Evolutionary conservation across 2,888 invertebrate species (phyloP), one percentile per base, ranked within the genome.

Genomic region (Uloborus plumipes): DNA sequence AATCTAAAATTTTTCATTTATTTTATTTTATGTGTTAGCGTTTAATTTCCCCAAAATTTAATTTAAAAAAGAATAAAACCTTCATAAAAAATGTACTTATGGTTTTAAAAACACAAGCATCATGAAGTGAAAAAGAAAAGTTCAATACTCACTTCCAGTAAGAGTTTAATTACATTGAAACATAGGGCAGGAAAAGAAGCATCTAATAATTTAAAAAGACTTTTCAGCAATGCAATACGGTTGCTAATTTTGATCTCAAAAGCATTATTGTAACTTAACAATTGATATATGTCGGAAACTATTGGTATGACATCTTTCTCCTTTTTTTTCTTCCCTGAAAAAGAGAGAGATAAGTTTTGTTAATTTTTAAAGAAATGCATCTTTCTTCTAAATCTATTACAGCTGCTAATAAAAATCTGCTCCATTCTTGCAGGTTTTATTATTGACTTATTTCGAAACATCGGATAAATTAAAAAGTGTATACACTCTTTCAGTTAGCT

Each of bases 161-260:
- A 64, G 47, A 80, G 58, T 18, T 59, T 67, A 15, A 70, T 64
- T 22, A 64, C 58, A 26, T 74, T 49, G 15, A 80, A n/a, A 39
- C 74, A 74, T 20, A 80, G 51, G 20, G 20, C 39, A 14, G 74
- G 74, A 20, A 58, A 74, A 62, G 69, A 55, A 13, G 74, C 26
- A 55, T 80, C 70, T 50, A 80, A 51, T n/a, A 80, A 59, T 50
- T 65, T 74, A 31, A 80, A 80, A n/a, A 80, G 61, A 13, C 64
- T n/a, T 69, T 80, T 80, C 20, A 80, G 50, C 26, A 80, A 59
- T 18, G 69, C 58, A 49, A 65, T 70, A n/a, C 80, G 69, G 39
- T 70, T 69, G 1, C 20, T 59, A 70, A 50, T 51, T 2, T 31
- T n/a, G 1, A 26, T 20, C 26, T 62, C 20, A 70, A 80, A 74